Percentiles rank a stretch among this genome's conserved stretches.
Evolutionary conservation across 2,797 vertebrate genomes (phyloP).

Genomic region (Notoglanidium macrostoma): DNA sequence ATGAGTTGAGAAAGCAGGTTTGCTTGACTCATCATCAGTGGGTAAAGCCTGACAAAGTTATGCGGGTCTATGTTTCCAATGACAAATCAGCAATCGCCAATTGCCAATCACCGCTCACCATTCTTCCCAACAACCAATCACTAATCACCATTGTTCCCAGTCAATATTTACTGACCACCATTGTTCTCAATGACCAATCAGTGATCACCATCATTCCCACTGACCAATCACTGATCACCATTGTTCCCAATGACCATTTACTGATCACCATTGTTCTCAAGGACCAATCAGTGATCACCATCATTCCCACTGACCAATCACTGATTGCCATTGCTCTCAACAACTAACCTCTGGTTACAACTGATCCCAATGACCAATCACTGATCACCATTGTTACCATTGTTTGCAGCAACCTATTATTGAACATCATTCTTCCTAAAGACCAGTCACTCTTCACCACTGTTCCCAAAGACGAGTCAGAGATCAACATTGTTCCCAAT

Average conservation of each 20-base stretch:
- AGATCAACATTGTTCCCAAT: background rate
- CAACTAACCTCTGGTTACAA: background rate
- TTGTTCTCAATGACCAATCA: background rate
- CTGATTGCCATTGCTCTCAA: background rate
- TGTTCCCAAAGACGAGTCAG: background rate
- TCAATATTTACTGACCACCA: rapidly evolving
- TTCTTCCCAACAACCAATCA: background rate
- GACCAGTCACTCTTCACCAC: background rate
- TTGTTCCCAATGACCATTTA: background rate
- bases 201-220: background rate
- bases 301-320: background rate
- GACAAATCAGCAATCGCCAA: background rate
- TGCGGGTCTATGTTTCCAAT: background rate
- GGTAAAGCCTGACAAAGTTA: background rate
- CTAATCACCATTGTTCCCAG: background rate
- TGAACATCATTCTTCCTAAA: background rate
- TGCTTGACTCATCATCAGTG: background rate
- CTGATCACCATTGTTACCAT: background rate
- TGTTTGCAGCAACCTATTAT: background rate
- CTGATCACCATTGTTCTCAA: background rate
- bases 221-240: background rate
- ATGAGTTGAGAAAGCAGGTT: background rate
- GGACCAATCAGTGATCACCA: background rate
- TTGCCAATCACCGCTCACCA: background rate
- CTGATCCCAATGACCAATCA: background rate